Evolutionary conservation across 2,888 invertebrate species (phyloP).

Genomic region (Athripsodes cinereus): DNA sequence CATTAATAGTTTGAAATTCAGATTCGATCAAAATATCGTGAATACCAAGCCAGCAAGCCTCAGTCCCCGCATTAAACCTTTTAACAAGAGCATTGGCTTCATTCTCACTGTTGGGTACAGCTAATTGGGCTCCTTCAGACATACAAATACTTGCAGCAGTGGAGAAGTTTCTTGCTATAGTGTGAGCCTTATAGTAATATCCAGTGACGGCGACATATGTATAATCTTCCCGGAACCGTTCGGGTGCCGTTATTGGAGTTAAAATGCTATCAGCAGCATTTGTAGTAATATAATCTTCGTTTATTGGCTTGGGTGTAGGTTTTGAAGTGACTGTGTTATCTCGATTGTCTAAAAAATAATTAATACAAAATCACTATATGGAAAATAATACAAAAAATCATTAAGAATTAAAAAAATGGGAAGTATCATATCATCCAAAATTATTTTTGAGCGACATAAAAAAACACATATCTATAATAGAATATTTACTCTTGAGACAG

Average conservation of each 20-base stretch:
- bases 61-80: neutral
- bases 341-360: no score
- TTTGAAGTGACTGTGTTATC: no score
- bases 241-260: neutral
- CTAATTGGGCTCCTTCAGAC: constrained; percentile 16
- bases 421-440: no score
- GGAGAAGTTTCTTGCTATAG: neutral
- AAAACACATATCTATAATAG: no score
- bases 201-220: neutral
- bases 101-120: constrained; percentile 5
- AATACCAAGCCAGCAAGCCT: constrained; percentile 4
- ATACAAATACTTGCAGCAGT: constrained; percentile 11
- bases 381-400: no score
- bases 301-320: no score
- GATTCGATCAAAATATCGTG: constrained; percentile 20
- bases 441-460: no score
- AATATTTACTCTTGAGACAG: no score
- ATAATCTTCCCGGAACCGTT: neutral
- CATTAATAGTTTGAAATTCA: constrained; percentile 14
- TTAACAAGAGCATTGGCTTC: neutral
- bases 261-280: no score
- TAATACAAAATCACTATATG: no score
- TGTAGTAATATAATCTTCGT: no score
- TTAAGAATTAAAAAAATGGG: no score
- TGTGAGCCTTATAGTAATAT: neutral